Conservation (phyloP, 2,888 invertebrate species). For the Spialia ferax region DNA sequence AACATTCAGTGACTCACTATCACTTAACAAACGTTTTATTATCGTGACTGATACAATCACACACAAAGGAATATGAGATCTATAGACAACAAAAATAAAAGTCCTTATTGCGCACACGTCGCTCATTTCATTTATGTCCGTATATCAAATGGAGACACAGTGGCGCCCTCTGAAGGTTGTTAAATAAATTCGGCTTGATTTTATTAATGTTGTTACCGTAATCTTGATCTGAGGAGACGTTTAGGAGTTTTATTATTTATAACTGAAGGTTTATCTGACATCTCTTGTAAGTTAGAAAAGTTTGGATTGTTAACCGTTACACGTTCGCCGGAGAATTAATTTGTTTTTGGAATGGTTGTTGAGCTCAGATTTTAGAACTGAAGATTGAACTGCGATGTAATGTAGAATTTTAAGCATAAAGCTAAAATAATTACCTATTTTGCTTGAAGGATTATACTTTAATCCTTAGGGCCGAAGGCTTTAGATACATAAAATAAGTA, state of each 20-base stretch:
- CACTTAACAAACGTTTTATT: conserved; percentile 44
- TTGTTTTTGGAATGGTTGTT: conserved; percentile 33
- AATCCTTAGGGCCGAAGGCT: too few species aligned
- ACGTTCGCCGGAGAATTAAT: conserved; percentile 41
- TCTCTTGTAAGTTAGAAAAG: conserved; percentile 63
- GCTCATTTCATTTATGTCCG: conserved; percentile 50
- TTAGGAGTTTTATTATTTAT: conserved; percentile 84
- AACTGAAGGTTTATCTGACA: conserved; percentile 65
- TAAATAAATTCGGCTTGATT: conserved; percentile 76
- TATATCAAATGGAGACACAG: conserved; percentile 73
- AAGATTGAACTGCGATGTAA: neutral
- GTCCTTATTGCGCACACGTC: conserved; percentile 33
- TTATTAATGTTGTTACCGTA: conserved; percentile 81
- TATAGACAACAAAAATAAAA: conserved; percentile 38
- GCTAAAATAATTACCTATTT: too few species aligned
- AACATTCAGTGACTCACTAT: conserved; percentile 46
- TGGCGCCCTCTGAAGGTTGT: conserved; percentile 72
- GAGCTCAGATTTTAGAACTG: conserved; percentile 7
- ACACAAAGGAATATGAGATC: conserved; percentile 37
- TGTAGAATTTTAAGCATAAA: neutral
- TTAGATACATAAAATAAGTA: too few species aligned
- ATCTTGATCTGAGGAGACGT: conserved; percentile 78
- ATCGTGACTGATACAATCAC: conserved; percentile 30
- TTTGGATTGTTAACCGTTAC: conserved; percentile 58
- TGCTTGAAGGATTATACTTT: too few species aligned